These are phyloP conservation scores for Drosophila prolongata DNA, from an alignment of 2,888 invertebrate species.

Conservation along the genomic window DNA sequence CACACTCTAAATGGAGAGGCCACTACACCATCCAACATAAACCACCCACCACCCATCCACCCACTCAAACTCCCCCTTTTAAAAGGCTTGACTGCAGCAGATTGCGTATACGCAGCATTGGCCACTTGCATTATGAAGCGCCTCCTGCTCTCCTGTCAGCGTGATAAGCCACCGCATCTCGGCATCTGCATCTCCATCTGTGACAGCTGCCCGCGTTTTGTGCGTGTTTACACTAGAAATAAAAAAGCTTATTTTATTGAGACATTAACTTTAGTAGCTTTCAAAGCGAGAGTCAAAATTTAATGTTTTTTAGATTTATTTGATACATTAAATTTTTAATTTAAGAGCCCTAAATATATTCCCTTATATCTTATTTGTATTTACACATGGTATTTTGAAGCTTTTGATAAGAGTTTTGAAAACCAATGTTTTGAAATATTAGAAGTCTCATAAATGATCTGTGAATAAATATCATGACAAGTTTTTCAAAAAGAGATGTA, in stretches of 20 bases:
- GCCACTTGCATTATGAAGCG: conserved; percentile 77
- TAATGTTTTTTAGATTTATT: too few species aligned
- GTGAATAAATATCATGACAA: too few species aligned
- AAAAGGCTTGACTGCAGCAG: conserved; percentile 37
- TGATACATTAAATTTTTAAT: too few species aligned
- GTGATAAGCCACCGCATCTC: conserved; percentile 67
- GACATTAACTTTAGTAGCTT: too few species aligned
- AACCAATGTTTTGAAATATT: too few species aligned
- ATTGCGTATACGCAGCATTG: conserved; percentile 77
- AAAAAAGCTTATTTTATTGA: background rate
- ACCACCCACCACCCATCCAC: background rate
- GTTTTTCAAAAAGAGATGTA: too few species aligned
- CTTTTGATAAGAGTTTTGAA: too few species aligned
- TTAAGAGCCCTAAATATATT: too few species aligned
- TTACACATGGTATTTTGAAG: too few species aligned
- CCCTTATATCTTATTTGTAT: too few species aligned
- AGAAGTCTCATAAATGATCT: too few species aligned
- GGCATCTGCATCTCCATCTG: conserved; percentile 16
- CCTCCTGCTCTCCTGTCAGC: conserved; percentile 45
- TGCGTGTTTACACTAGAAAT: conserved; percentile 28
- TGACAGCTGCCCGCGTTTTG: conserved; percentile 26
- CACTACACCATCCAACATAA: background rate
- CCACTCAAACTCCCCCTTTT: background rate
- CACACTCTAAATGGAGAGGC: conserved; percentile 25
- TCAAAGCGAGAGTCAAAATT: too few species aligned